A percentile compares a stretch with the other conserved stretches of the same genome.
Evolutionary conservation across 2,888 invertebrate genomes (phyloP).

Genomic region (Eugnorisma glareosa): DNA sequence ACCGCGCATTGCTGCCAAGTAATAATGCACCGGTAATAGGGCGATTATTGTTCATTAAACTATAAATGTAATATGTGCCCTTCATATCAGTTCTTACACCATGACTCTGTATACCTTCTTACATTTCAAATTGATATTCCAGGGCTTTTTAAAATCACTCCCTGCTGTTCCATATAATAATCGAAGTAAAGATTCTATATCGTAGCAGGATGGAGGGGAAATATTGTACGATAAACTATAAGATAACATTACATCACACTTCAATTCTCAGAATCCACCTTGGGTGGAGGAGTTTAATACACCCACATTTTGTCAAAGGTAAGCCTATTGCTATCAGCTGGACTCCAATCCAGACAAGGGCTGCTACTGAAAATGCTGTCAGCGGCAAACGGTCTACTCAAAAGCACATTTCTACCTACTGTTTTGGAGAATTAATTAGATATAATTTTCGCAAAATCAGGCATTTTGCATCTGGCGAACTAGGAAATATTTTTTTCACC

Average conservation of each 20-base stretch:
- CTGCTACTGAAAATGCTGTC: conserved; percentile 4
- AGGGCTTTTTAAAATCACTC: not conserved
- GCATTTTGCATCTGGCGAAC: too few species aligned
- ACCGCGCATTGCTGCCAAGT: conserved; percentile 74
- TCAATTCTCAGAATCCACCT: not conserved
- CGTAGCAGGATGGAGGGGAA: not conserved
- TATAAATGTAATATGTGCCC: conserved; percentile 58
- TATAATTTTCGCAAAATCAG: not conserved
- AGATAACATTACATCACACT: conserved; percentile 14
- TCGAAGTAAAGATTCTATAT: not conserved
- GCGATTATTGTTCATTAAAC: conserved; percentile 74
- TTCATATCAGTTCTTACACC: not conserved
- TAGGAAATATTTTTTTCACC: not conserved
- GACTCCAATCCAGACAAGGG: not conserved
- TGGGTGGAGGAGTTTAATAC: not conserved
- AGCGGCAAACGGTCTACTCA: not conserved
- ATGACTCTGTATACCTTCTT: not conserved
- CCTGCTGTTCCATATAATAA: not conserved
- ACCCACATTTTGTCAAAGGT: not conserved
- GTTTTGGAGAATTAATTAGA: not conserved
- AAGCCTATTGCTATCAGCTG: not conserved
- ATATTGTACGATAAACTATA: not conserved
- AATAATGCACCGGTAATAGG: conserved; percentile 79
- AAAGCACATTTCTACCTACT: not conserved
- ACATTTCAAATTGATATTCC: not conserved